Evolutionary conservation across 2,888 invertebrate species (phyloP), one percentile per base, ranked within the genome.

Genomic region (Mimas tiliae): DNA sequence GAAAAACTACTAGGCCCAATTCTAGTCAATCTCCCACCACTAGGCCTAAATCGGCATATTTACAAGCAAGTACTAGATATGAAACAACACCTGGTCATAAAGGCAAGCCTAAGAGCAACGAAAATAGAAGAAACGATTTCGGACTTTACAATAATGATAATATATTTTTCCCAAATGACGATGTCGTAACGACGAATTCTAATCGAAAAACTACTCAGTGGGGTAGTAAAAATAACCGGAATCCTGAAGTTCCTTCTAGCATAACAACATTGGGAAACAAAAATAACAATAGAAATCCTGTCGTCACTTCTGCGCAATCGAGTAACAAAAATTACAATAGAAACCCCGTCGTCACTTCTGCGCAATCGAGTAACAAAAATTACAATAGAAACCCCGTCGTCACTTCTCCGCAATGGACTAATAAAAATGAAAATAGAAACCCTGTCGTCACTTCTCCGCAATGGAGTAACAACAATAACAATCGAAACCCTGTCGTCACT

Each of bases 1-100:
- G 72, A 1, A 83, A 79, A 65, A 72, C 71, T 0, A 71, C 74
- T 4, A 79, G 58, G 6, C 55, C 19, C 21, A 21, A 48, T 21
- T 65, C 75, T 76, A 76, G 74, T 75, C 76, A 74, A 6, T 21
- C 34, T 38, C 27, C 62, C 34, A 65, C 65, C 45, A 62, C 66
- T 9, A 63, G 51, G n/a, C 63, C 51, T n/a, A 58, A 55, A 16
- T 16, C 48, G 8, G 8, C 50, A n/a, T 70, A 65, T 70, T 1
- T 21, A 21, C 67, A 12, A 65, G 47, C 62, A 27, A 64, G 51
- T 42, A 70, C 21, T 65, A 75, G 71, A 62, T 71, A 74, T 55
- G 2, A 27, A 27, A 62, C 21, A 3, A 64, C 51, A 34, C 48
- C 48, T 50, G 19, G 48, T 48, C 1, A 12, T 14, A 47, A 48